A percentile compares a stretch with the other conserved stretches of the same genome.
Conservation (phyloP, 1,140 invertebrate genomes). For the Anadara kagoshimensis region DNA sequence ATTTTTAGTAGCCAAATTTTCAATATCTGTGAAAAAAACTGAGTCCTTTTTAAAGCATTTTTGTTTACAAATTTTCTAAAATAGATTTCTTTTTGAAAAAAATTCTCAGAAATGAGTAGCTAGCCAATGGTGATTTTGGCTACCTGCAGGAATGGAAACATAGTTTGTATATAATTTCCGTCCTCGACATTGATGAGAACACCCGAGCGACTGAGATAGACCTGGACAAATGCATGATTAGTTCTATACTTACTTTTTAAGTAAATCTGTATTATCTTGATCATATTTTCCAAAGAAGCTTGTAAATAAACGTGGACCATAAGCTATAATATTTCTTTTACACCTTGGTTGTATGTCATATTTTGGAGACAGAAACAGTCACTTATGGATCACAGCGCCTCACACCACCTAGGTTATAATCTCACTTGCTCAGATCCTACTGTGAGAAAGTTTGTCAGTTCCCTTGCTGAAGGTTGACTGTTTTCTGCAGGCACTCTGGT, state of each 20-base stretch:
- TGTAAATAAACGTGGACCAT: slow-evolving; percentile 29
- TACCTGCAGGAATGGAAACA: background rate
- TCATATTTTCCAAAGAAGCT: slow-evolving; percentile 43
- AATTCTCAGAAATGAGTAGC: background rate
- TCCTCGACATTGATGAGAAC: background rate
- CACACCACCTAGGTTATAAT: background rate
- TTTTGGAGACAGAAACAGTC: background rate
- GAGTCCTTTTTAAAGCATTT: background rate
- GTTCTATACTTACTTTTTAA: slow-evolving; percentile 34
- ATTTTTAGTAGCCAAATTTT: background rate
- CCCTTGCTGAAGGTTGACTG: background rate
- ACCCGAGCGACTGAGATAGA: background rate
- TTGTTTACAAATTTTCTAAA: background rate
- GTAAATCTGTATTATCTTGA: slow-evolving; percentile 16
- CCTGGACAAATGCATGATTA: slow-evolving; percentile 4
- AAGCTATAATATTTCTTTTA: slow-evolving; percentile 12
- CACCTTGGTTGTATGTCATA: background rate
- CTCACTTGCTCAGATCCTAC: background rate
- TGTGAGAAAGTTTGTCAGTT: background rate
- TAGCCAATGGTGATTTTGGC: too few relatives aligned
- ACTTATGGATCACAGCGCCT: background rate
- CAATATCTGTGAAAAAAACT: background rate
- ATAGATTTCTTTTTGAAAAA: background rate
- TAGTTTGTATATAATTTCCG: background rate
- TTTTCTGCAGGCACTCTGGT: too few relatives aligned